phyloP scores from a whole-genome alignment of 2,113 vertebrate genomes.

The Maccullochella peelii region DNA sequence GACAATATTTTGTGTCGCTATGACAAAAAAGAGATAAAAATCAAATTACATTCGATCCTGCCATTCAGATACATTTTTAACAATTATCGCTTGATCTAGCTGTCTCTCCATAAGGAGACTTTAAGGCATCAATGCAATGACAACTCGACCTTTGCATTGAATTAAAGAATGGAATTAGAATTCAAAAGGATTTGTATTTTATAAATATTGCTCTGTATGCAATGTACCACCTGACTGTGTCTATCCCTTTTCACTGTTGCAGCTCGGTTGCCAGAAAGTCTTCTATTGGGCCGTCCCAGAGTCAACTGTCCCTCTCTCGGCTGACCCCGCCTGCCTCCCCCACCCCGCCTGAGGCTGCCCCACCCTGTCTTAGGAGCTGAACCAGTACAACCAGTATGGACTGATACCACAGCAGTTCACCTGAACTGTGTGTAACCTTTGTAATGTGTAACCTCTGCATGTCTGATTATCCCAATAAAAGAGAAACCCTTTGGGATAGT shows the following conservation, averaged over 20 bases:
- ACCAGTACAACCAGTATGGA: neutral
- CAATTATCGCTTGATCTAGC: neutral
- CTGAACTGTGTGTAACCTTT: conserved; percentile 16
- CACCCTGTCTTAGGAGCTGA: conserved; percentile 70
- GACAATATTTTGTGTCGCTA: neutral
- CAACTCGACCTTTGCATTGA: neutral
- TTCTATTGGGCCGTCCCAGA: conserved; percentile 61
- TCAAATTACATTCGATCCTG: neutral
- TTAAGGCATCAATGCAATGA: neutral
- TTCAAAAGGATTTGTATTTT: neutral
- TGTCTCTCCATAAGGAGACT: neutral
- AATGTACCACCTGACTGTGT: neutral
- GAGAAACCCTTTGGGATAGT: neutral
- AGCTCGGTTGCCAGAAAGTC: conserved; percentile 57
- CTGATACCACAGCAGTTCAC: neutral
- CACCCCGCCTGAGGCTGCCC: conserved; percentile 58
- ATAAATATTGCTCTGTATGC: neutral
- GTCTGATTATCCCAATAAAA: neutral
- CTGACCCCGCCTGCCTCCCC: conserved; percentile 74
- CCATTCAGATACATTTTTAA: neutral
- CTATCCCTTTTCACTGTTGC: neutral
- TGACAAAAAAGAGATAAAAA: neutral
- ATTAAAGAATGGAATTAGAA: neutral
- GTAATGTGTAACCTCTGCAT: neutral
- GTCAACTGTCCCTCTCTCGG: conserved; percentile 54